Percentiles rank a stretch among this genome's conserved stretches.
Conservation (phyloP, 2,113 vertebrate genomes). For the Eidolon helvum region DNA sequence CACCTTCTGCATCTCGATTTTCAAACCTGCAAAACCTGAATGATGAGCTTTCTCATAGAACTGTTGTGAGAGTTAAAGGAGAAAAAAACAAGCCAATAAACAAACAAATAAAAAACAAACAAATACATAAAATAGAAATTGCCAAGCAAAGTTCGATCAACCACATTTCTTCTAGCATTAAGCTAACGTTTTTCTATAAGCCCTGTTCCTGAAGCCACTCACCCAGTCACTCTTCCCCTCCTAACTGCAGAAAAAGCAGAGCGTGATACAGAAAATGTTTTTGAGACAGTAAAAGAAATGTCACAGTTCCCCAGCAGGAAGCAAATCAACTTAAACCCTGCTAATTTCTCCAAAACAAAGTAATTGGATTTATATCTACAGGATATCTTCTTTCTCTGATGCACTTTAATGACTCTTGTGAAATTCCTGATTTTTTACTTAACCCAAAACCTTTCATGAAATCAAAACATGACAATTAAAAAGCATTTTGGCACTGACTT, state of each 20-base stretch:
- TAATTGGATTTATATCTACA: slow-evolving; percentile 68
- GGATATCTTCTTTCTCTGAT: slow-evolving; percentile 64
- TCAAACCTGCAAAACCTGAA: neutral
- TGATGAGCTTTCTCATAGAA: neutral
- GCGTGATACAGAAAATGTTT: neutral
- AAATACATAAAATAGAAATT: neutral
- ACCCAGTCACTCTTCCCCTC: too few relatives aligned
- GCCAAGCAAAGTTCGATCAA: neutral
- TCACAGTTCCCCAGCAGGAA: neutral
- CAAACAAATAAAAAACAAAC: neutral
- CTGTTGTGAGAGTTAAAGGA: neutral
- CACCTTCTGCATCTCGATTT: neutral
- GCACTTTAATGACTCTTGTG: slow-evolving; percentile 46
- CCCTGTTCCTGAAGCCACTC: neutral
- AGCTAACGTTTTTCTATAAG: neutral
- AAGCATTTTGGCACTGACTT: slow-evolving; percentile 62
- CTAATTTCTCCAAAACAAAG: slow-evolving; percentile 69
- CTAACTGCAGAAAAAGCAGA: neutral
- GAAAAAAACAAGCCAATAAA: neutral
- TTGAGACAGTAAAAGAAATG: neutral
- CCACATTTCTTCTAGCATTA: neutral
- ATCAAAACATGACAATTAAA: slow-evolving; percentile 55
- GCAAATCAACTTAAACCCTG: slow-evolving; percentile 64
- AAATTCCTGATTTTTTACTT: slow-evolving; percentile 71
- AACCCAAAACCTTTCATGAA: slow-evolving; percentile 59